These are phyloP conservation scores for Scatophagus argus DNA, from an alignment of 2,113 vertebrate species.

Conservation along the genomic window DNA sequence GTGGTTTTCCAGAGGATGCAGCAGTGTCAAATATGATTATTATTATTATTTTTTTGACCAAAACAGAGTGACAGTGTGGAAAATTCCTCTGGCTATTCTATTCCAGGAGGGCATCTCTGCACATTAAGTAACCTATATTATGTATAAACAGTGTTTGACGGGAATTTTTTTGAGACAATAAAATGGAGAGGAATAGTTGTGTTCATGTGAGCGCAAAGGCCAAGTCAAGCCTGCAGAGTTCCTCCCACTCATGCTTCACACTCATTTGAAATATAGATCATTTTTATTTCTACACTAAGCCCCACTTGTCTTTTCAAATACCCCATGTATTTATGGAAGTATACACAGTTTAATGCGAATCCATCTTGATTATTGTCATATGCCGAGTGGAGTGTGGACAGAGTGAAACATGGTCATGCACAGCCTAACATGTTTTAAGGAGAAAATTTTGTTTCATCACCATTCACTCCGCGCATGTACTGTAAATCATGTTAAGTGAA, in stretches of 20 bases:
- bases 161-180: constrained; percentile 73
- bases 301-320: constrained; percentile 52
- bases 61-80: constrained; percentile 75
- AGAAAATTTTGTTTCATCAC: constrained; percentile 27
- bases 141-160: constrained; percentile 75
- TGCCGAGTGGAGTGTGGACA: constrained; percentile 37
- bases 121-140: constrained; percentile 75
- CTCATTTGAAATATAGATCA: constrained; percentile 57
- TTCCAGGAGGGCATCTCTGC: constrained; percentile 71
- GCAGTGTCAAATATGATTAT: constrained; percentile 74
- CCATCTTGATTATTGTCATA: constrained; percentile 74
- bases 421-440: constrained; percentile 44
- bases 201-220: constrained; percentile 25
- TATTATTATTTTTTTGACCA: constrained; percentile 60
- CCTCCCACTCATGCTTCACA: constrained; percentile 25
- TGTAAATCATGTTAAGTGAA: constrained; percentile 54
- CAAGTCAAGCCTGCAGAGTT: constrained; percentile 20
- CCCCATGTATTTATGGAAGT: constrained; percentile 13
- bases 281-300: constrained; percentile 49
- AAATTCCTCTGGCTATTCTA: constrained; percentile 71
- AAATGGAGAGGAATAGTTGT: constrained; percentile 47
- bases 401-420: constrained; percentile 55
- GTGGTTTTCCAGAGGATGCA: constrained; percentile 71
- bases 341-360: constrained; percentile 43
- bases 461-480: constrained; percentile 16